Evolutionary conservation across 2,888 invertebrate species (phyloP), one percentile per base, ranked within the genome.

Genomic region (Mesorhabditis belari): DNA sequence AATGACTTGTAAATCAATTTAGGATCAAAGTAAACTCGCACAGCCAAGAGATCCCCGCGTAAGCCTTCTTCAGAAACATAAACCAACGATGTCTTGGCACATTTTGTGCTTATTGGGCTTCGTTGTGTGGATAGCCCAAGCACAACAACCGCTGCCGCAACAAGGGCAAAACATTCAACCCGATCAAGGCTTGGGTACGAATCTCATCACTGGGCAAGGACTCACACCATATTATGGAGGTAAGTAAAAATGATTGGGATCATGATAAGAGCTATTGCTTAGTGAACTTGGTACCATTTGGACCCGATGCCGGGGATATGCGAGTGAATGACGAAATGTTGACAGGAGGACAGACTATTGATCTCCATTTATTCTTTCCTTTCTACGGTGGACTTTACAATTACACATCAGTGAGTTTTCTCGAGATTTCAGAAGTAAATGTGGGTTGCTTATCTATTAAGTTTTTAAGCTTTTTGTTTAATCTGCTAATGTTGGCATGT

Each of bases 361-460:
- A 79, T 62, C 68, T 79, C 23, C 75, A 79, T 54, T 65, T 77
- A 73, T 78, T 69, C 64, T 79, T 79, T 60, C 79, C 79, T 23
- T 79, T 77, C 60, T 79, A 77, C 55, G 77, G 77, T 49, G 79
- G 77, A 54, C 64, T 72, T 25, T 79, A 79, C 64, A 79, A 79
- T 67, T 79, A 79, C 67, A 77, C 79, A 12, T 75, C 76, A 49
- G 77, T 77, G 21, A 55, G 66, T 61, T 24, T 17, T 35, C n/a
- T 35, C n/a, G 1, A 35, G n/a, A 17, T 9, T 35, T n/a, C n/a
- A 35, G 44, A 35, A 1, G 0, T 35, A 35, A 35, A 35, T 35
- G n/a, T 1, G n/a, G n/a, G n/a, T n/a, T 35, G 44, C 2, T n/a
- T 35, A n/a, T 17, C 12, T 9, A n/a, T 9, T 9, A 35, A 1